phyloP scores from a whole-genome alignment of 2,113 vertebrate genomes.

The Lampris incognitus region DNA sequence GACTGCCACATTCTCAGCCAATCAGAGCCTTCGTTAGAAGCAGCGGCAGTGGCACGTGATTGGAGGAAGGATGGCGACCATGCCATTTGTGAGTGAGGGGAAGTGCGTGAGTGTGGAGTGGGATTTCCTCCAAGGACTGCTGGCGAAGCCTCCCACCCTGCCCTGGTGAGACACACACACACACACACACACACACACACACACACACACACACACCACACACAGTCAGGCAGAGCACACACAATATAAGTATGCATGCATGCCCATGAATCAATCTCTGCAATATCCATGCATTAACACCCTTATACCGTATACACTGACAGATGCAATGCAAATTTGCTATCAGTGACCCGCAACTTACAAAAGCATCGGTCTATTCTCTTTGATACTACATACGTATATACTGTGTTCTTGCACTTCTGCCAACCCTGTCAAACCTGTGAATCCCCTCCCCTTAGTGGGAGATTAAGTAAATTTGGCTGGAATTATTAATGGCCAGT shows the following conservation, averaged over 20 bases:
- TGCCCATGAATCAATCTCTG: constrained; percentile 74
- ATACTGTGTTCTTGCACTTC: constrained; percentile 58
- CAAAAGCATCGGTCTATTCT: constrained; percentile 37
- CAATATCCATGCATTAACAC: constrained; percentile 65
- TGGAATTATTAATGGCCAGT: constrained; percentile 83
- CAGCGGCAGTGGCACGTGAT: constrained; percentile 59
- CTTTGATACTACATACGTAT: constrained; percentile 28
- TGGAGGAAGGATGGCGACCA: constrained; percentile 85
- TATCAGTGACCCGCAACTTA: constrained; percentile 52
- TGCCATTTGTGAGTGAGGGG: constrained; percentile 87
- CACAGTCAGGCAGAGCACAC: constrained; percentile 17
- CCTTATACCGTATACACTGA: constrained; percentile 40
- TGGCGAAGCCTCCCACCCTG: constrained; percentile 88
- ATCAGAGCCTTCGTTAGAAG: constrained; percentile 78
- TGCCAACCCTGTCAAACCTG: constrained; percentile 66
- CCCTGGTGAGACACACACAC: constrained; percentile 84
- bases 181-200: constrained; percentile 39
- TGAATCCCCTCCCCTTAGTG: constrained; percentile 67
- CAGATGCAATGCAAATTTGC: constrained; percentile 53
- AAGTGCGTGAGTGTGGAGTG: constrained; percentile 89
- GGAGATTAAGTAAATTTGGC: constrained; percentile 83
- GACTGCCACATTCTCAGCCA: constrained; percentile 71
- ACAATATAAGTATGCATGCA: constrained; percentile 68
- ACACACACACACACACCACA: constrained; percentile 24
- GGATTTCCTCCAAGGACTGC: constrained; percentile 90